Evolutionary conservation across 2,888 invertebrate species (phyloP).

Genomic region (Epinotia bilunana): DNA sequence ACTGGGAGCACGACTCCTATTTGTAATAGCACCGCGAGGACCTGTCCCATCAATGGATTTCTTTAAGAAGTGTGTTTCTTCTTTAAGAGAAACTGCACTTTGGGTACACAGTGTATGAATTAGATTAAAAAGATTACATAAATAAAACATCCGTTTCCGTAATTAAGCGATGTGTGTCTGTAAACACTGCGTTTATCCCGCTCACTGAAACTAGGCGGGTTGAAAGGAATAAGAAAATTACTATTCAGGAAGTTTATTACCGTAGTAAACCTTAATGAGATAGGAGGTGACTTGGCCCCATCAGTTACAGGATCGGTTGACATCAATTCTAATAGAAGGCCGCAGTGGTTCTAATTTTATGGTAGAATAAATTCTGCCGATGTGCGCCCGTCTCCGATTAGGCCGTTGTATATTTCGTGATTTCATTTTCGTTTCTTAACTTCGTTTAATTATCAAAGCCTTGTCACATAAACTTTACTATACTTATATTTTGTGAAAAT

Average conservation of each 20-base stretch:
- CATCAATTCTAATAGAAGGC: constrained; percentile 55
- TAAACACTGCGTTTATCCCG: constrained; percentile 21
- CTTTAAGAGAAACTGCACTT: not conserved
- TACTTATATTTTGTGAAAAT: no score
- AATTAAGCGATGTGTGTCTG: constrained; percentile 10
- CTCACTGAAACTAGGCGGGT: constrained; percentile 23
- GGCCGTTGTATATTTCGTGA: constrained; percentile 19
- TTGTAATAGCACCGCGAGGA: constrained; percentile 18
- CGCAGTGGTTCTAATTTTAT: constrained; percentile 60
- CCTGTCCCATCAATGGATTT: not conserved
- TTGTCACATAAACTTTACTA: not conserved
- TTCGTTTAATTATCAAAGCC: not conserved
- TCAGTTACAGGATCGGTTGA: constrained; percentile 55
- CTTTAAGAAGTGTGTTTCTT: not conserved
- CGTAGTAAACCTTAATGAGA: constrained; percentile 56
- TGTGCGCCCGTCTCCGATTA: constrained; percentile 44
- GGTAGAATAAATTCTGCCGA: constrained; percentile 55
- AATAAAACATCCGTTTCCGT: not conserved
- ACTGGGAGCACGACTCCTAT: constrained; percentile 45
- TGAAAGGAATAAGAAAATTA: constrained; percentile 44
- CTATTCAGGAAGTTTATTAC: constrained; percentile 50
- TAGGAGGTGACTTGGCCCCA: constrained; percentile 52
- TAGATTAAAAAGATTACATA: not conserved
- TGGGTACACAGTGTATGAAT: not conserved
- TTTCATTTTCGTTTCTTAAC: constrained; percentile 1